These are phyloP conservation scores for Nesoenas mayeri DNA, from an alignment of 2,113 vertebrate genomes.

Conservation along the genomic window DNA sequence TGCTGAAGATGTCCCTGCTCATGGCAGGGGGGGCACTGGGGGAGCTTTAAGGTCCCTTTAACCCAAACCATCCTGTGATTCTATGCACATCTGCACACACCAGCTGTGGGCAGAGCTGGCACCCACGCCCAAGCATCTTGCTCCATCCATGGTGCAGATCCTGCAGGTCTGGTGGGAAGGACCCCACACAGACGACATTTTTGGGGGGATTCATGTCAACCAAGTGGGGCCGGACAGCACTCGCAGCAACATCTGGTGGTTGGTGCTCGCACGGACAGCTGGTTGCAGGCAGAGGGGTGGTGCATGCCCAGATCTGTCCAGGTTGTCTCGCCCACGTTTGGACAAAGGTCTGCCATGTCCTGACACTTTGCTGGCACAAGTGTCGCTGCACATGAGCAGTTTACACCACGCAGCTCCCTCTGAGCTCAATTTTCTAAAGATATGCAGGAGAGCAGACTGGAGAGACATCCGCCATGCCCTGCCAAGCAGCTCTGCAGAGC, in stretches of 20 bases:
- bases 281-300: neutral
- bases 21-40: too few relatives aligned
- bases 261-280: neutral
- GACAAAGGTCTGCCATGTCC: neutral
- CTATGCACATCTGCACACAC: neutral
- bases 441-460: too few relatives aligned
- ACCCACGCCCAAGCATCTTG: neutral
- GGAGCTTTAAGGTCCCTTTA: neutral
- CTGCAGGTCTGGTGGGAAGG: rapidly evolving
- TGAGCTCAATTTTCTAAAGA: neutral
- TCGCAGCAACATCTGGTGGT: neutral
- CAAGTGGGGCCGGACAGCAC: rapidly evolving
- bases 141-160: neutral
- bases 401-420: neutral
- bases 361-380: neutral
- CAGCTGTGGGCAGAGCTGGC: neutral
- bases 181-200: rapidly evolving
- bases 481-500: too few relatives aligned
- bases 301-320: neutral
- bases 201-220: neutral
- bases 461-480: too few relatives aligned
- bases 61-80: neutral
- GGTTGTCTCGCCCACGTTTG: neutral
- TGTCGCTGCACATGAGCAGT: neutral
- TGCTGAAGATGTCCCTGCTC: neutral